A percentile compares a stretch with the other conserved stretches of the same genome.
Evolutionary conservation across 2,797 vertebrate genomes (phyloP).

Genomic region (Garrulus glandarius): DNA sequence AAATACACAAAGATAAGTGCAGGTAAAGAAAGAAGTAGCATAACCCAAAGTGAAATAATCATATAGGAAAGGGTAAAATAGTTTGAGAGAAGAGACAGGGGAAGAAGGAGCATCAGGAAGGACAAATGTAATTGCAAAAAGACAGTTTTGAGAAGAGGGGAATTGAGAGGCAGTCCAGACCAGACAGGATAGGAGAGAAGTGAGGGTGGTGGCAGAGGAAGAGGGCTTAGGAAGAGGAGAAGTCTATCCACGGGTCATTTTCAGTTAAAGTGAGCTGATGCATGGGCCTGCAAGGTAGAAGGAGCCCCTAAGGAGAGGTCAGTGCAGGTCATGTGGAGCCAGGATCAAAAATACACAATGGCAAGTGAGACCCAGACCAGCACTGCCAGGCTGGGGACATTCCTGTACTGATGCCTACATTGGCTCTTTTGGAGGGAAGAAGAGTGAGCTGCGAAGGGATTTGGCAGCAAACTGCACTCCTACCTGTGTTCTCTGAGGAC

Average conservation of each 20-base stretch:
- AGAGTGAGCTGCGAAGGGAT: background rate
- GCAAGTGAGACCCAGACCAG: background rate
- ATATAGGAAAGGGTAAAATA: background rate
- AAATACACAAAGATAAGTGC: background rate
- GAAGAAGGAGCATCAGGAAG: background rate
- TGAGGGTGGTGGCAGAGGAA: background rate
- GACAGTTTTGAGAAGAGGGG: background rate
- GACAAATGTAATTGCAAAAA: background rate
- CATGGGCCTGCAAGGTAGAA: background rate
- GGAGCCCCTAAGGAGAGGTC: background rate
- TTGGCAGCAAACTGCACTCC: background rate
- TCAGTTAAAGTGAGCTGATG: background rate
- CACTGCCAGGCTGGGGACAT: background rate
- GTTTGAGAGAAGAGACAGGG: background rate
- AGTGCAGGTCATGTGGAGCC: background rate
- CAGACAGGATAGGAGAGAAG: background rate
- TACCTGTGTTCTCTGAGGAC: background rate
- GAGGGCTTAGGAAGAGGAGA: background rate
- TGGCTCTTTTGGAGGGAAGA: background rate
- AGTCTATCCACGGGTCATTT: background rate
- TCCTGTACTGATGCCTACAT: fast-evolving
- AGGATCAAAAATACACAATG: fast-evolving
- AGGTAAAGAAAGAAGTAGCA: background rate
- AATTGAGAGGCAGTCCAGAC: background rate
- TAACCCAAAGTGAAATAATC: background rate